Base-by-base conservation (phyloP, 92 coral and sea anemone genomes). In the Montipora capitata region DNA sequence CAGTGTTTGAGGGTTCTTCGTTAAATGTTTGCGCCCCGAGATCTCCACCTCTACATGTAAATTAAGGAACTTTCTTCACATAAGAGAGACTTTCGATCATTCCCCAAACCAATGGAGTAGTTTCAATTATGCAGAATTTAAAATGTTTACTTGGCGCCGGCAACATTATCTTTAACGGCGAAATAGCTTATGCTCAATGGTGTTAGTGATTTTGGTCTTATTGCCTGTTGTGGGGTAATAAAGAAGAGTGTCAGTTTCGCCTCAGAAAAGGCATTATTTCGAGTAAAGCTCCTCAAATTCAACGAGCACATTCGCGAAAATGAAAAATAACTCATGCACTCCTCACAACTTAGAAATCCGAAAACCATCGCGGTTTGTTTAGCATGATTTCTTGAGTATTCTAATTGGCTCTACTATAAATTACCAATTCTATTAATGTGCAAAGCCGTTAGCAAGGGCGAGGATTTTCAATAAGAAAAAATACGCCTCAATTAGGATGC, bases 1-100 rank as follows among this genome's bases (percentile, higher is more conserved):
- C 94, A 90, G 92, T 93, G 98, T 95, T 95, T 88, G 88, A 93
- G 93, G 86, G 81, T 92, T 87, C 94, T 71, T 70, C 85, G 93
- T 82, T 91, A 91, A 93, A 95, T 95, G 98, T 95, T 95, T 95
- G 91, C 94, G 83, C 91, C 92, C 72, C 68, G 2, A 77, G 78
- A 10, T 43, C 48, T 57, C 72, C 62, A 78, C 77, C 77, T 77
- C 78, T 71, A 84, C 78, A 76, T 82, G 42, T 83, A 74, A 88
- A 82, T 92, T 48, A 90, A 88, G 74, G 80, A 83, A 71, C 86
- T 70, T 86, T 92, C 81, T 79, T 72, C 68, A 62, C 76, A 83
- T 87, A 85, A 95, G 85, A 91, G 96, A 93, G 92, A 93, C 90
- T 59, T 83, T 84, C 77, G 69, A 90, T 87, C 89, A 16, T 72